Evolutionary conservation across 2,888 invertebrate genomes (phyloP).

Genomic region (Erannis defoliaria): DNA sequence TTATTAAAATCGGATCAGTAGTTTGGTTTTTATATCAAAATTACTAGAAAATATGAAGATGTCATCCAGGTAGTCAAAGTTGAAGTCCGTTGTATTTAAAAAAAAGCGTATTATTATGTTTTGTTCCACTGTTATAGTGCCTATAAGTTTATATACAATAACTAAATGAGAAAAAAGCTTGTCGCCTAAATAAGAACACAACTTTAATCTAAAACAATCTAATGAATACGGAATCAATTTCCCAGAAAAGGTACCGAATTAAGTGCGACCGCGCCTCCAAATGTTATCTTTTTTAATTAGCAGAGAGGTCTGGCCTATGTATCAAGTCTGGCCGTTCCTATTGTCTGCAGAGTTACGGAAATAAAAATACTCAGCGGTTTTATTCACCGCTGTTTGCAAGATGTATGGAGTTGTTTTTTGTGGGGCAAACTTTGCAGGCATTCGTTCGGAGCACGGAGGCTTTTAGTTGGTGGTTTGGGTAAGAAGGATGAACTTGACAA

Average conservation of each 20-base stretch:
- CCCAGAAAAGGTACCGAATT: conserved; percentile 14
- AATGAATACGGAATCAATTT: conserved; percentile 32
- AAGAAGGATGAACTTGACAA: not conserved
- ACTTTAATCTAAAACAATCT: conserved; percentile 18
- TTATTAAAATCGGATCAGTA: no score
- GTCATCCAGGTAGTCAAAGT: no score
- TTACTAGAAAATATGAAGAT: no score
- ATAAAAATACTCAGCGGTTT: conserved; percentile 46
- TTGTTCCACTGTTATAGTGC: no score
- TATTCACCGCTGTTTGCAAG: conserved; percentile 34
- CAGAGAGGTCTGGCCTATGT: conserved; percentile 61
- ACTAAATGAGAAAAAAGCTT: not conserved
- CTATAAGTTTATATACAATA: no score
- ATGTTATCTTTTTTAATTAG: conserved; percentile 69
- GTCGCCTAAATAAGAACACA: not conserved
- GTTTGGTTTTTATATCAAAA: no score
- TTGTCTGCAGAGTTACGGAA: conserved; percentile 51
- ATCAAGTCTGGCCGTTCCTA: conserved; percentile 51
- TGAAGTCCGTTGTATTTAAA: no score
- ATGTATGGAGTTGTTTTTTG: conserved; percentile 41
- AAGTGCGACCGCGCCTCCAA: conserved; percentile 27
- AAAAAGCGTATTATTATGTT: no score
- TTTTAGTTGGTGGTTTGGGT: conserved; percentile 3
- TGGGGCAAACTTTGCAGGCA: conserved; percentile 27
- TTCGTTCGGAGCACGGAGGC: conserved; percentile 6